Evolutionary conservation across 2,113 vertebrate species (phyloP).

Genomic region (Chrysochloris asiatica): DNA sequence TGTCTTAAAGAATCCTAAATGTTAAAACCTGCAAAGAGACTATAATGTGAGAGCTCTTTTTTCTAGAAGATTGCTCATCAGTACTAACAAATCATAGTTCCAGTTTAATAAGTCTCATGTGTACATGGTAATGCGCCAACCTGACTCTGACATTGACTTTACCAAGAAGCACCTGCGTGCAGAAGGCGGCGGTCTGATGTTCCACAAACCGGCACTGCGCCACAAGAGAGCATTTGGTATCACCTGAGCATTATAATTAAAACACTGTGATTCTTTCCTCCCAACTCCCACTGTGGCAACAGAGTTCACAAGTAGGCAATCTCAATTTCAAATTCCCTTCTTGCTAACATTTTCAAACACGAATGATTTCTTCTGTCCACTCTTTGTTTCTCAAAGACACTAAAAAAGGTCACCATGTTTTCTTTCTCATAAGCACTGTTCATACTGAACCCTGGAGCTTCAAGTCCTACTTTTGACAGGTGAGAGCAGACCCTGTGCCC

Average conservation of each 20-base stretch:
- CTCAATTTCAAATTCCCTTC: background rate
- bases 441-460: background rate
- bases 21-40: background rate
- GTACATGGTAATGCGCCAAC: background rate
- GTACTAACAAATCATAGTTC: background rate
- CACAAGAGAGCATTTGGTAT: background rate
- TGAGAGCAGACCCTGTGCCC: background rate
- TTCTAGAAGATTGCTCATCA: background rate
- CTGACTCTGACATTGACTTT: conserved; percentile 10
- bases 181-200: background rate
- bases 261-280: background rate
- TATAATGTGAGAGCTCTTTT: background rate
- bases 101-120: background rate
- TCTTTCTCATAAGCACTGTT: background rate
- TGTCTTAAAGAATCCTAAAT: conserved; percentile 17
- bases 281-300: background rate
- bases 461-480: background rate
- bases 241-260: background rate
- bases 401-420: background rate
- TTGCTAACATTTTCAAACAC: background rate
- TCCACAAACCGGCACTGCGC: too few relatives aligned
- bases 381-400: conserved; percentile 3
- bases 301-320: background rate
- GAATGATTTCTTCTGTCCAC: conserved; percentile 1
- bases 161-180: background rate